A percentile compares a stretch with the other conserved stretches of the same genome.
phyloP scores from a whole-genome alignment of 35 echinoderm and acorn worm species.

The Anneissia japonica region DNA sequence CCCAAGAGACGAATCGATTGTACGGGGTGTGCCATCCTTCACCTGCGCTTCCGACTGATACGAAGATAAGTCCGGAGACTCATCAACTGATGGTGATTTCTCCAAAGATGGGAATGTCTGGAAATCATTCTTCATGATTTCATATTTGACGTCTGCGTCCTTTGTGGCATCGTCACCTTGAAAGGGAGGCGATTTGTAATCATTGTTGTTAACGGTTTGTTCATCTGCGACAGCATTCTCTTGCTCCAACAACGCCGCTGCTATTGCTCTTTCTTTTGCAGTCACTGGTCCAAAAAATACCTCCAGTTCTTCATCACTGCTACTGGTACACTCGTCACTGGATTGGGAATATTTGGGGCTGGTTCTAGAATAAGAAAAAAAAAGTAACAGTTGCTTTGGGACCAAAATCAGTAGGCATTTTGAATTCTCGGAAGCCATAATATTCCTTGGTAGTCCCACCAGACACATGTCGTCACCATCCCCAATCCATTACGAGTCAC shows the following conservation, averaged over 20 bases:
- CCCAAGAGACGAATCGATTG: background rate
- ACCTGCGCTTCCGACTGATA: no score
- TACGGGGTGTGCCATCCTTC: background rate
- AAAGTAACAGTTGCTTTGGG: no score
- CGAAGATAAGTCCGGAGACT: background rate
- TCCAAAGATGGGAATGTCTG: background rate
- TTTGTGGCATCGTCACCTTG: no score
- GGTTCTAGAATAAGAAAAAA: no score
- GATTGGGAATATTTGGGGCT: background rate
- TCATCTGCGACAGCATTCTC: background rate
- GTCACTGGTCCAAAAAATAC: background rate
- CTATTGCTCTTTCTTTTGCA: background rate
- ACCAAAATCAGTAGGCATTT: no score
- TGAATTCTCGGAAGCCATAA: no score
- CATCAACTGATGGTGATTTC: background rate
- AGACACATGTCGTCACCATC: no score
- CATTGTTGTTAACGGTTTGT: background rate
- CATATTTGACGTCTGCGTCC: background rate
- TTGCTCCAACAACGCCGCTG: background rate
- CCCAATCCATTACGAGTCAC: no score
- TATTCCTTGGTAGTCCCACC: no score
- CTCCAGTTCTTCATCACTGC: background rate
- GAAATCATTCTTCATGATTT: background rate
- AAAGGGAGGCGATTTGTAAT: no score
- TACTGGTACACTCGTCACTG: background rate